These are phyloP conservation scores for Drepana falcataria DNA, from an alignment of 2,888 invertebrate genomes.

Conservation along the genomic window DNA sequence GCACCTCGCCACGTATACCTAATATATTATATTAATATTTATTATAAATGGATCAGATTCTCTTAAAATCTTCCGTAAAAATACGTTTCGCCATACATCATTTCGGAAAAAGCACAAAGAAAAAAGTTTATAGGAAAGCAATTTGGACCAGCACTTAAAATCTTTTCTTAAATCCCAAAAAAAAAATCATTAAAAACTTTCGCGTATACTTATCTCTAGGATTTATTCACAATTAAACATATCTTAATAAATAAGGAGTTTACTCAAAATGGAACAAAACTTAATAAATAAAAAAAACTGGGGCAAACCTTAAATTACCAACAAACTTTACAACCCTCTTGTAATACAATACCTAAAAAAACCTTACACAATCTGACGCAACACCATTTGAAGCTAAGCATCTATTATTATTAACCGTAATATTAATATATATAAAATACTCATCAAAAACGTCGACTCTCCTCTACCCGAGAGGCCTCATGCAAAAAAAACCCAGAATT, in stretches of 20 bases:
- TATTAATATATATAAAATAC: constrained; percentile 38
- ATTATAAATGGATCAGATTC: constrained; percentile 8
- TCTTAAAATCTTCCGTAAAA: neutral
- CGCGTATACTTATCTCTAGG: too few relatives aligned
- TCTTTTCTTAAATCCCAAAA: too few relatives aligned
- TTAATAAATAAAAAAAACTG: too few relatives aligned
- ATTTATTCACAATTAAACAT: too few relatives aligned
- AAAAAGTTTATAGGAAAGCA: too few relatives aligned
- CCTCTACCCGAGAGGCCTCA: constrained; percentile 24
- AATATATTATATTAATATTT: constrained; percentile 16
- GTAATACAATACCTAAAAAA: neutral
- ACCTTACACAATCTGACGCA: neutral
- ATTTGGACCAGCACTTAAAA: too few relatives aligned
- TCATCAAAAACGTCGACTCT: constrained; percentile 42
- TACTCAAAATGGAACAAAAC: too few relatives aligned
- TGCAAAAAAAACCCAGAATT: constrained; percentile 23
- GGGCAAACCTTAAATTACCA: too few relatives aligned
- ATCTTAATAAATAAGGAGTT: too few relatives aligned
- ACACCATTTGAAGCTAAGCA: constrained; percentile 9
- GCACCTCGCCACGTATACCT: constrained; percentile 51
- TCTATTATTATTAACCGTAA: neutral
- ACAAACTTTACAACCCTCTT: too few relatives aligned
- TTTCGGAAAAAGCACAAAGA: too few relatives aligned
- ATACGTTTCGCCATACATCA: neutral
- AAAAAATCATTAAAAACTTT: too few relatives aligned